phyloP scores from a whole-genome alignment of 2,113 vertebrate genomes.

The Syrmaticus mikado region DNA sequence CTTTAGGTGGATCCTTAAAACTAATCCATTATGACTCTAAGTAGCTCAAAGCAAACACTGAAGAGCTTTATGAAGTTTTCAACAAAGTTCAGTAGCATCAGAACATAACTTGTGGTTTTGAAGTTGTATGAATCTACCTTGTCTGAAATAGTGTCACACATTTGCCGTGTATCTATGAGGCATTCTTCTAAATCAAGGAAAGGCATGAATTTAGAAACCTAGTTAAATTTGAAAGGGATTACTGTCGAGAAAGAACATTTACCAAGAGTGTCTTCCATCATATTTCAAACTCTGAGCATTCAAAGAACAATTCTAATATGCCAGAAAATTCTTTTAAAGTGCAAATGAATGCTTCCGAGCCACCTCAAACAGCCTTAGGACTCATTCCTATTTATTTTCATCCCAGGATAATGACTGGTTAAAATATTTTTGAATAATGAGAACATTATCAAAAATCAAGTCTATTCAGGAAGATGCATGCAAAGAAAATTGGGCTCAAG shows the following conservation, averaged over 20 bases:
- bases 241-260: not conserved
- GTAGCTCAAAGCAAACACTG: not conserved
- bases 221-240: not conserved
- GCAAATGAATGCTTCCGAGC: slow-evolving; percentile 17
- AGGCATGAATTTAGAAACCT: not conserved
- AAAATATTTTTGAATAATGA: slow-evolving; percentile 56
- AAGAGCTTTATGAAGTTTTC: not conserved
- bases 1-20: not conserved
- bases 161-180: not conserved
- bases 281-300: not conserved
- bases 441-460: slow-evolving; percentile 57
- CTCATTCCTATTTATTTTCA: not conserved
- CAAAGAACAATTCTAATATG: not conserved
- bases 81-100: not conserved
- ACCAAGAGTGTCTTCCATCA: not conserved
- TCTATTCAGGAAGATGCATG: slow-evolving; percentile 35
- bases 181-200: not conserved
- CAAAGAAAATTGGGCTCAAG: not conserved
- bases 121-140: not conserved
- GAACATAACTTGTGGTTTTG: not conserved
- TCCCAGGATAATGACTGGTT: slow-evolving; percentile 27
- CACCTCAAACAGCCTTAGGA: not conserved
- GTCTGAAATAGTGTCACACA: not conserved
- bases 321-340: slow-evolving; percentile 15
- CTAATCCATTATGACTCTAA: not conserved